Base-by-base conservation (phyloP, 2,113 vertebrate species). In the Monarcha castaneiventris region DNA sequence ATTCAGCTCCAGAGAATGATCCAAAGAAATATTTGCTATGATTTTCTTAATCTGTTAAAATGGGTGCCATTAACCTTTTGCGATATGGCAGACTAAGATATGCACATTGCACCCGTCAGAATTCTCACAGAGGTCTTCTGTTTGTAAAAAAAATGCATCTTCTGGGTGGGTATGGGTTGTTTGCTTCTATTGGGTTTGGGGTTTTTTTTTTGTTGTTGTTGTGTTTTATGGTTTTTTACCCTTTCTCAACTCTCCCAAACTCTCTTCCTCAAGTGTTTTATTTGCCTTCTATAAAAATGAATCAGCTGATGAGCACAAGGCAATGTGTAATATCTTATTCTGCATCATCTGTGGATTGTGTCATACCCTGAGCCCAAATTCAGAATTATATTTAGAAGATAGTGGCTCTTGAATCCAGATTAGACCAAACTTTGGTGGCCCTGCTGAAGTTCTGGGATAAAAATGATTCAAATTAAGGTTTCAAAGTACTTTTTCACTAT, bases 101-200 rank as follows among this genome's bases (percentile, higher is more conserved):
- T 29, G 15, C 19, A 76, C 27, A 7, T 12, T 56, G 35, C 3
- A 32, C 44, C 59, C n/a, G 10, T n/a, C 44, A 86, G 22, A 56
- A 49, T 39, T 79, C 48, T 43, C 56, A n/a, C 6, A 64, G 11
- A 71, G 29, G 8, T 46, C 21, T 64, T 37, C 29, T 43, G 1
- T 43, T 41, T n/a, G 3, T 59, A 11, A 83, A 92, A 73, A 73
- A 77, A 49, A 21, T 11, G 29, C 0, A 30, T 35, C 10, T 29
- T 30, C 6, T 43, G 33, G 6, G 10, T 58, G 1, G 5, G 10
- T 2, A 1, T 6, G 12, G 3, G 7, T 5, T 41, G 26, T 16
- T 74, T 78, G 30, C 23, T 35, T 75, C 26, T 52, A 0, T 7
- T 41, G 10, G 7, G 0, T 1, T 72, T 8, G n/a, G 16, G 5